Conservation (phyloP, 2,113 vertebrate species). For the Tetraodon nigroviridis region DNA sequence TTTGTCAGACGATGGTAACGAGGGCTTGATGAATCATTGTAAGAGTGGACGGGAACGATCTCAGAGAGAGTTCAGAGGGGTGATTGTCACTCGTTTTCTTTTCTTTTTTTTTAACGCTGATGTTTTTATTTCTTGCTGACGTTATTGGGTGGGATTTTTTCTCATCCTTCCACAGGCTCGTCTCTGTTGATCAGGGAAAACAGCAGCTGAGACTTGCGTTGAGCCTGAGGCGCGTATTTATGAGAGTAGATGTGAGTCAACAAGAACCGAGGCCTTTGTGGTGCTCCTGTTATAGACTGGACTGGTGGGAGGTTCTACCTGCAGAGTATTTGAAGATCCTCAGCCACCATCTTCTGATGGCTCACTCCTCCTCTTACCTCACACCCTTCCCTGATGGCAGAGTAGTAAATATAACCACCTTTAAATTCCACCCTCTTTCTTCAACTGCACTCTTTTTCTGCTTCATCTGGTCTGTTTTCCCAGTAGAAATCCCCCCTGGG, state of each 20-base stretch:
- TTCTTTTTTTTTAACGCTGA: no score
- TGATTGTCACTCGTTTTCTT: slow-evolving; percentile 4
- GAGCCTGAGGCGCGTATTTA: slow-evolving; percentile 5
- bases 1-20: slow-evolving; percentile 48
- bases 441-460: background rate
- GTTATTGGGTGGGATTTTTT: slow-evolving; percentile 20
- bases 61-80: background rate
- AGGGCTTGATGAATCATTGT: slow-evolving; percentile 36
- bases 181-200: slow-evolving; percentile 25
- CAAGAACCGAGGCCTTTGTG: background rate
- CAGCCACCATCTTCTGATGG: background rate
- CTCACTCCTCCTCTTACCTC: background rate
- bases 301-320: background rate
- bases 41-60: slow-evolving; percentile 14
- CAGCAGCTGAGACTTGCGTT: background rate
- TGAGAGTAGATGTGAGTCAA: slow-evolving; percentile 7
- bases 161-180: background rate
- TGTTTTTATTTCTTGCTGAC: slow-evolving; percentile 29
- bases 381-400: background rate
- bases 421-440: background rate
- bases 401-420: no score
- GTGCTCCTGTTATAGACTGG: background rate
- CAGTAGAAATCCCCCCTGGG: no score
- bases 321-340: background rate
- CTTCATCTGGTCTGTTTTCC: background rate